Evolutionary conservation across 2,888 invertebrate genomes (phyloP).

Genomic region (Emesis furor): DNA sequence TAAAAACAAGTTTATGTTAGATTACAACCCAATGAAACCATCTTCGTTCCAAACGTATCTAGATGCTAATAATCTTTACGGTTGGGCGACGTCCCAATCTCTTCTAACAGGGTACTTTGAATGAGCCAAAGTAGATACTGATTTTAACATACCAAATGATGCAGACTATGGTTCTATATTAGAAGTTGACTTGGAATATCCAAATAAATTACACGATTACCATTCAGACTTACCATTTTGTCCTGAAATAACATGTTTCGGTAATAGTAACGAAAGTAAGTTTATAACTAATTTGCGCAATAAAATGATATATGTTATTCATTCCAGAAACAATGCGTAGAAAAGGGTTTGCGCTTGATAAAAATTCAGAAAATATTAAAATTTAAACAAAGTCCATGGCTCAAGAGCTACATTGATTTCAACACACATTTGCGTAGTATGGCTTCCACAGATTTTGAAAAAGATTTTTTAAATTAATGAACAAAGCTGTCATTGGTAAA

Average conservation of each 20-base stretch:
- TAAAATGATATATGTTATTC: slow-evolving; percentile 10
- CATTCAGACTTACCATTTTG: slow-evolving; percentile 74
- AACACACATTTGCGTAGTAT: neutral
- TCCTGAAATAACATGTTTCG: slow-evolving; percentile 52
- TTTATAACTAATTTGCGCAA: slow-evolving; percentile 49
- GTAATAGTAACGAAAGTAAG: slow-evolving; percentile 41
- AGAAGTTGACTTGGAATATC: too few species aligned
- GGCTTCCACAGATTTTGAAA: slow-evolving; percentile 17
- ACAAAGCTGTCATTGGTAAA: slow-evolving; percentile 82
- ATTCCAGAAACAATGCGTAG: slow-evolving; percentile 22
- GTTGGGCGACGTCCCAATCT: too few species aligned
- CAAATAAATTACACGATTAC: slow-evolving; percentile 71
- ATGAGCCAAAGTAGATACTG: too few species aligned
- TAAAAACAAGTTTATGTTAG: slow-evolving; percentile 34
- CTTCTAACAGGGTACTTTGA: too few species aligned
- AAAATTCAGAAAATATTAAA: slow-evolving; percentile 12
- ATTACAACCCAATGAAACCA: too few species aligned
- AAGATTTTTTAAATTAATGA: slow-evolving; percentile 58
- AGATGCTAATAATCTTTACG: too few species aligned
- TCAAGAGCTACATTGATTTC: slow-evolving; percentile 21
- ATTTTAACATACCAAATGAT: too few species aligned
- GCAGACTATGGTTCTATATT: too few species aligned
- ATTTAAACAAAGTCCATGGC: slow-evolving; percentile 11
- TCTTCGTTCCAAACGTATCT: too few species aligned
- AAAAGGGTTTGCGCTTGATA: neutral